Evolutionary conservation across 2,113 vertebrate species (phyloP), one percentile per base, ranked within the genome.

Genomic region (Bombycilla garrulus): DNA sequence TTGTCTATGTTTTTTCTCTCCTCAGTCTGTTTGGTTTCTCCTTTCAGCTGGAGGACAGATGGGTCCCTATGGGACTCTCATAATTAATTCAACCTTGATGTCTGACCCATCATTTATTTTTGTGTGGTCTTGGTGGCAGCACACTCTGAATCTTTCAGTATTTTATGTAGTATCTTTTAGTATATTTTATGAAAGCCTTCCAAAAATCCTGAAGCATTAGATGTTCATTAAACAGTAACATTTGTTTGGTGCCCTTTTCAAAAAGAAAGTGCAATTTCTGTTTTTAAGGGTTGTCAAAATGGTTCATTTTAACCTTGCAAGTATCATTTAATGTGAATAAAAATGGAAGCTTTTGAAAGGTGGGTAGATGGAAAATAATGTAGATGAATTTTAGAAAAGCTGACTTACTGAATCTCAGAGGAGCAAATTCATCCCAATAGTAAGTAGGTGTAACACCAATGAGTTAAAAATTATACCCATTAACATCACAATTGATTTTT

Each of bases 401-500:
- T 90, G 79, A 40, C 61, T 92, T 93, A 76, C 21, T 86, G 81
- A 92, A 91, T 90, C 92, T 81, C 90, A 79, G 73, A 93, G 93
- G 92, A 93, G 20, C 36, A 88, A 81, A 93, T 83, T 77, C 56
- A 70, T 90, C 82, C 72, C 61, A 42, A 56, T 71, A 69, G 80
- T 86, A 96, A 86, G 90, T 86, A 92, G 53, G 28, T 94, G 76
- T 96, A 90, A 74, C 53, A 35, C 64, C 92, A 93, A 93, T 90
- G 76, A 96, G 71, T 93, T 86, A 85, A 83, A 76, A 94, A 86
- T 93, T 94, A 92, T 56, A 83, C 35, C 76, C 76, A 67, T 95
- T 96, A 94, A 84, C 69, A 92, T 93, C 44, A 88, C 72, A 94
- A 95, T 78, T 91, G 85, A 84, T 69, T 91, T 94, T 93, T 93